phyloP scores from a whole-genome alignment of 2,888 invertebrate genomes.

The Tenthredo mesomela region DNA sequence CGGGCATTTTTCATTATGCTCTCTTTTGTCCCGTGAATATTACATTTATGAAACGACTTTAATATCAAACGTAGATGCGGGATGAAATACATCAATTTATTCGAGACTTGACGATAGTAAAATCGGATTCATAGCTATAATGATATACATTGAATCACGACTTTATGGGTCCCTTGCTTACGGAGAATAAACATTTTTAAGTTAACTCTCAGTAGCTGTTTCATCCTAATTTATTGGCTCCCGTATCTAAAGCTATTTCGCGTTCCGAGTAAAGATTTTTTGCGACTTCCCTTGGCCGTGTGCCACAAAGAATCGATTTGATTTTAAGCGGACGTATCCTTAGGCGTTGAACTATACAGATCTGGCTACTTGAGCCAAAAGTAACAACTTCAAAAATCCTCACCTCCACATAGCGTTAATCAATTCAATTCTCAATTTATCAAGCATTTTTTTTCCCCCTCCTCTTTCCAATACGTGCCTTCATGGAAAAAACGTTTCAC shows the following conservation, averaged over 20 bases:
- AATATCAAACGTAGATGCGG: constrained; percentile 4
- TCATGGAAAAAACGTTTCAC: not conserved
- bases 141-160: constrained; percentile 28
- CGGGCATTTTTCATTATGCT: constrained; percentile 71
- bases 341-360: constrained; percentile 9
- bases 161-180: not conserved
- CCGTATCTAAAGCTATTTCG: constrained; percentile 36
- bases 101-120: not conserved
- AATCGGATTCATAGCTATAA: constrained; percentile 26
- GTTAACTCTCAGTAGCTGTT: constrained; percentile 46
- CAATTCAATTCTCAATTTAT: constrained; percentile 1
- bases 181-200: constrained; percentile 38
- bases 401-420: not conserved
- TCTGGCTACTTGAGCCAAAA: not conserved
- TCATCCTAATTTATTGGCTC: constrained; percentile 40
- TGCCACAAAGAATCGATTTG: constrained; percentile 42
- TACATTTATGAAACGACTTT: constrained; percentile 60
- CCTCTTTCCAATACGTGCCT: not conserved
- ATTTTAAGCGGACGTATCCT: constrained; percentile 29
- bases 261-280: constrained; percentile 27
- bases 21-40: constrained; percentile 67
- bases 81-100: constrained; percentile 4
- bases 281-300: constrained; percentile 32
- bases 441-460: not conserved
- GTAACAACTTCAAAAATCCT: not conserved